Evolutionary conservation across 2,113 vertebrate genomes (phyloP).

Genomic region (Cavia porcellus): DNA sequence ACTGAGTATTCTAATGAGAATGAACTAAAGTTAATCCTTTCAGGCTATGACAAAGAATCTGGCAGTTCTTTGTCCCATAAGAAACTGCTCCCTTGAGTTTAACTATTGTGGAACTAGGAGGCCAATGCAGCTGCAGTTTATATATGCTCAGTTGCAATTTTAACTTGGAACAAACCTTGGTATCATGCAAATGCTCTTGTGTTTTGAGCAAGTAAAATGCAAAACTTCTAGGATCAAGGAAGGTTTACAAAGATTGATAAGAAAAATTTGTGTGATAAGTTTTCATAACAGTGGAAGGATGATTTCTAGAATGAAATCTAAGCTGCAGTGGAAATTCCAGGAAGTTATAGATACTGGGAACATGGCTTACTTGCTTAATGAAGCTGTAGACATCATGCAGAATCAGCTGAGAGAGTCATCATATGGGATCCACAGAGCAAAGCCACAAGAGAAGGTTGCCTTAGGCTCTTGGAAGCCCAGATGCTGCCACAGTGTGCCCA

Average conservation of each 20-base stretch:
- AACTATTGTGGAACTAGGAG: neutral
- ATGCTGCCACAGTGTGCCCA: neutral
- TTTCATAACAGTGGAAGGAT: neutral
- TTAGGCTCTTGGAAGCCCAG: neutral
- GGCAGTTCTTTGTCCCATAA: neutral
- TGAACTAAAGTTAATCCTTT: neutral
- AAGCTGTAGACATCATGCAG: neutral
- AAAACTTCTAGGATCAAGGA: neutral
- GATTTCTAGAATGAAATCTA: neutral
- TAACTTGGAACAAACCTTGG: neutral
- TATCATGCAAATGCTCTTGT: too few species aligned
- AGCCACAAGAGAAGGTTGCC: neutral
- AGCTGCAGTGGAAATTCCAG: too few species aligned
- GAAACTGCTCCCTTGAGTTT: neutral
- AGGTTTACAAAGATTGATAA: neutral
- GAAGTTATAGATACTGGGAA: neutral
- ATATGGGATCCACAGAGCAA: too few species aligned
- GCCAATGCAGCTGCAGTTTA: neutral
- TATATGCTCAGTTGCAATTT: neutral
- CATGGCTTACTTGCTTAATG: neutral
- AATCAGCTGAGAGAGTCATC: neutral
- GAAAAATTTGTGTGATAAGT: neutral
- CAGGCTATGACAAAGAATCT: neutral
- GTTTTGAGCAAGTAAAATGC: neutral
- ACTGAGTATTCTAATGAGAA: neutral